Base-by-base conservation (phyloP, 2,113 vertebrate species). In the Gadus macrocephalus region DNA sequence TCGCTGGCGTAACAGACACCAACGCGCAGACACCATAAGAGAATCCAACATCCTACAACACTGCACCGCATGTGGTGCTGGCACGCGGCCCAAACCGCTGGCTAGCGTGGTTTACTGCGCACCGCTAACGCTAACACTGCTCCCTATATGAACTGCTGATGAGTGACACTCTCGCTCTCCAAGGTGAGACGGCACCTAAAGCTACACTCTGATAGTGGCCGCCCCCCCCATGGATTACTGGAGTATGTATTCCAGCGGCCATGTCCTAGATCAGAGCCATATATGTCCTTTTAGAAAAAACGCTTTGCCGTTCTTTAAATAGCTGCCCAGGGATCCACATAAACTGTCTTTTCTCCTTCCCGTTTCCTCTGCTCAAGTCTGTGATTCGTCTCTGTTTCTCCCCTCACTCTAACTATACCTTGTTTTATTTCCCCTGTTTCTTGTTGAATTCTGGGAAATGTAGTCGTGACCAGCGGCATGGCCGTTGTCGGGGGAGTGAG, bases 181-280 rank as follows among this genome's bases (percentile, higher is more conserved):
- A 62, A 62, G 61, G 61, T 62, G 20, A 75, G 49, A 71, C 7
- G 49, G 22, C 66, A 42, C 53, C 58, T 8, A 71, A 62, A 66
- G 27, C 69, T 49, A 14, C 28, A 49, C 65, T 70, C 25, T 58
- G 11, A 4, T 35, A 35, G 28, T 64, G 56, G 66, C 49, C 35
- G 71, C 19, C 59, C 61, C 60, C 60, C 71, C 73, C 68, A 77
- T 74, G 71, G 64, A 25, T 77, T 67, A 58, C 66, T 31, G 49
- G 53, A 25, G 53, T 53, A 49, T 61, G 61, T 72, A 60, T 65
- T 77, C 72, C 73, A 69, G 61, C 64, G 38, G 19, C 5, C 5
- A 5, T 82, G 83, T 78, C 77, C 78, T 82, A 70, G 67, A 76
- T 80, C 70, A 66, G 73, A 75, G 66, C 56, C 69, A 78, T 82